Evolutionary conservation across 2,888 invertebrate genomes (phyloP), one percentile per base, ranked within the genome.

Genomic region (Trissonchulus latispiculum): DNA sequence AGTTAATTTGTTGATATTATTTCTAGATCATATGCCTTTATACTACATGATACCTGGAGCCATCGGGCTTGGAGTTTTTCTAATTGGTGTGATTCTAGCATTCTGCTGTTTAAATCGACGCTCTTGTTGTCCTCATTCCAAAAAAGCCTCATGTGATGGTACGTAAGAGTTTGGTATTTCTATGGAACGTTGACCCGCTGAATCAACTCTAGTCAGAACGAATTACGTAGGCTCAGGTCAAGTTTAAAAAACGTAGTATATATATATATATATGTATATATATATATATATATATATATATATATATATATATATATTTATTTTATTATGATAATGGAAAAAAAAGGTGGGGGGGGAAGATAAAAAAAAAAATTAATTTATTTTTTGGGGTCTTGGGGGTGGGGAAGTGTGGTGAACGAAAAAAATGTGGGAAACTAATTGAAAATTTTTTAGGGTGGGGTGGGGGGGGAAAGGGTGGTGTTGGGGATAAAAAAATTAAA

Each of bases 1-100:
- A n/a, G n/a, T n/a, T n/a, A n/a, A n/a, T n/a, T n/a, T n/a, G n/a
- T n/a, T n/a, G n/a, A n/a, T 8, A 64, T 64, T 64, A 15, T 31
- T 72, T 72, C n/a, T 48, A 72, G 72, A 72, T 35, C 29, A 31
- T 23, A n/a, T 72, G n/a, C 72, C 72, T 31, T 36, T 72, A 29
- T 72, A 72, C 70, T 28, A 36, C 23, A 29, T 72, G 72, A 71
- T 72, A 23, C 72, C 72, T 32, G 72, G 32, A 33, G 66, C n/a
- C n/a, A 71, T 72, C 28, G 66, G 36, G 2, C 37, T 3, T 15
- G 31, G 67, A 36, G 72, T 72, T 31, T 8, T 71, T 33, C 2
- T 72, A 18, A 3, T 72, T 33, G 31, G 15, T n/a, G 15, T 72
- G 8, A 8, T 35, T 2, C 32, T 72, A 2, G 36, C 36, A 15